These are phyloP conservation scores for Cosmorhoe ocellata DNA, from an alignment of 2,888 invertebrate species.

Conservation along the genomic window DNA sequence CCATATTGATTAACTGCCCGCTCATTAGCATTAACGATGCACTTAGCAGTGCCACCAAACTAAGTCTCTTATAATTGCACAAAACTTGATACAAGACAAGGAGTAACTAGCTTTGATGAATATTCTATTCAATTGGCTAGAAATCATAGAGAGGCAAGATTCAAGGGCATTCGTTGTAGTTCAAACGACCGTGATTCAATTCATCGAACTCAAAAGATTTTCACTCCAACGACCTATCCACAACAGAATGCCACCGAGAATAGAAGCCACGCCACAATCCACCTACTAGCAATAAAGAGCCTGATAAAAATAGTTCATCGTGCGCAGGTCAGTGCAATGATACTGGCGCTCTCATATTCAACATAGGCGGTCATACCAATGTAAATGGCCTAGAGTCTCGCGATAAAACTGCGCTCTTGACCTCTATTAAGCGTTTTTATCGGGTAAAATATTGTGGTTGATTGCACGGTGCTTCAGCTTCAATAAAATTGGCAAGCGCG, in stretches of 20 bases:
- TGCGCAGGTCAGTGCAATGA: conserved; percentile 58
- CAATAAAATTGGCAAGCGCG: conserved; percentile 41
- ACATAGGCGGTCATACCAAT: conserved; percentile 43
- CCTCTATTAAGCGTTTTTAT: conserved; percentile 63
- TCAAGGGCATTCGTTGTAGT: conserved; percentile 37
- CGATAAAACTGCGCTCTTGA: conserved; percentile 62
- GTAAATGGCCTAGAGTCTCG: conserved; percentile 47
- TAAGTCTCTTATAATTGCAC: conserved; percentile 25
- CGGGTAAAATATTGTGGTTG: conserved; percentile 47
- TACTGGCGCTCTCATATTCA: conserved; percentile 39
- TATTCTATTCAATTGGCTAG: neutral
- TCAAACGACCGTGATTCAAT: conserved; percentile 41
- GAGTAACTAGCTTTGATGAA: neutral
- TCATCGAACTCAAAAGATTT: conserved; percentile 32
- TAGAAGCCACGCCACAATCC: conserved; percentile 28
- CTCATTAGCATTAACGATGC: conserved; percentile 26
- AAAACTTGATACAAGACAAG: neutral
- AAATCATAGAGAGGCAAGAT: conserved; percentile 18
- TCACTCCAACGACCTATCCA: conserved; percentile 27
- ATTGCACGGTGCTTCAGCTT: conserved; percentile 37
- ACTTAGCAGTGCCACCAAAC: neutral
- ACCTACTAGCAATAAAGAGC: conserved; percentile 28
- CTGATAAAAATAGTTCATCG: conserved; percentile 38
- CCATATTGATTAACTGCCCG: conserved; percentile 30
- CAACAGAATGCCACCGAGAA: conserved; percentile 24